A percentile compares a stretch with the other conserved stretches of the same genome.
phyloP scores from a whole-genome alignment of 92 coral and sea anemone genomes.

The Phenganax subtilis region DNA sequence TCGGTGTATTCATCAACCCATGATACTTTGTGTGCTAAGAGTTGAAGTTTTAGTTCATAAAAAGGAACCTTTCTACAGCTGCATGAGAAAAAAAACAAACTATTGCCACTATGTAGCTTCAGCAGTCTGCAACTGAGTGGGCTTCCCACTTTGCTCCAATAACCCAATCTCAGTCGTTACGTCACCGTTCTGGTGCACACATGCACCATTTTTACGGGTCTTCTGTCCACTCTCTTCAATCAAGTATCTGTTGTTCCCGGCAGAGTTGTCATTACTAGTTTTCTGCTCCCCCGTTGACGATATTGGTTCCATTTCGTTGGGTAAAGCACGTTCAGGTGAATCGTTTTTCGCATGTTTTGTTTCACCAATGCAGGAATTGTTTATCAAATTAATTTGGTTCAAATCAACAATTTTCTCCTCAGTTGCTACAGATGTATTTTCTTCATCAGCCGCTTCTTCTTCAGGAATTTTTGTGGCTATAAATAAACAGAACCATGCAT shows the following conservation, averaged over 20 bases:
- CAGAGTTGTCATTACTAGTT: background rate
- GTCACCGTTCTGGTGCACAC: background rate
- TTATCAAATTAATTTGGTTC: constrained; percentile 7
- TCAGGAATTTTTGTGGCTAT: background rate
- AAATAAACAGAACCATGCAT: background rate
- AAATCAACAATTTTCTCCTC: constrained; percentile 6
- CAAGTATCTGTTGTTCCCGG: background rate
- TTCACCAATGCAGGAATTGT: background rate
- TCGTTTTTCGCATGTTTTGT: background rate
- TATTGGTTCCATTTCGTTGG: background rate
- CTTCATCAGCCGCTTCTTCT: background rate
- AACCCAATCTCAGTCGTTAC: background rate
- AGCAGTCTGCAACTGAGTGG: background rate
- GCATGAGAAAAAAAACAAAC: background rate
- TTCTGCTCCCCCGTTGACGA: background rate
- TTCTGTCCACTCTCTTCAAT: background rate
- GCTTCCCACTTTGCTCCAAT: background rate
- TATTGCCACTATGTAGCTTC: background rate
- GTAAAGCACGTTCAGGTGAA: background rate
- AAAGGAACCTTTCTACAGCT: background rate
- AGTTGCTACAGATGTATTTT: background rate
- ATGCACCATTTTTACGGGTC: constrained; percentile 4
- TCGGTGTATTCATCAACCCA: no score
- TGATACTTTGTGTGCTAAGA: no score
- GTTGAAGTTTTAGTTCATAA: no score